Conservation (phyloP, 92 coral and sea anemone genomes). For the Epizoanthus ramosus region DNA sequence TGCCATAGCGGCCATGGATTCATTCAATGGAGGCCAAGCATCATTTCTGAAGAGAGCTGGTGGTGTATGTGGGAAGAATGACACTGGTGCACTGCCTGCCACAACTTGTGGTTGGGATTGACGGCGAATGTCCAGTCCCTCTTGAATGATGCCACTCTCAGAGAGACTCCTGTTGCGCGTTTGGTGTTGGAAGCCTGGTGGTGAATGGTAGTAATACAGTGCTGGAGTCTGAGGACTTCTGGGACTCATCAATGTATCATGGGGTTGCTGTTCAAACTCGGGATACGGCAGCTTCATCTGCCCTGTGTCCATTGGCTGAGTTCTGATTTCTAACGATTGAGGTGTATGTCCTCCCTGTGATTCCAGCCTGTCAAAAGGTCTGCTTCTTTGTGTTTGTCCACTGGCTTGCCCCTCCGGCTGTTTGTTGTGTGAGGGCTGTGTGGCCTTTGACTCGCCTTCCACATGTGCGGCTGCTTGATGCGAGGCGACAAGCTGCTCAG, state of each 20-base stretch:
- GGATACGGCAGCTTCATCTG: conserved; percentile 26
- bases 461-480: neutral
- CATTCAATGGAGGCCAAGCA: conserved; percentile 18
- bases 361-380: neutral
- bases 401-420: neutral
- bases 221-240: conserved; percentile 37
- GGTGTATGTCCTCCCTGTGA: conserved; percentile 16
- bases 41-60: conserved; percentile 17
- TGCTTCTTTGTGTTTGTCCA: neutral
- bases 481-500: conserved; percentile 18
- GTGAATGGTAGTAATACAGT: conserved; percentile 23
- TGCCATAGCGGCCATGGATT: neutral
- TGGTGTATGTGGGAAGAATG: conserved; percentile 31
- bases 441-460: neutral
- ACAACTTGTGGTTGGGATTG: conserved; percentile 14
- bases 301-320: neutral
- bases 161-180: conserved; percentile 26
- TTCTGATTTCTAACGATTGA: conserved; percentile 8
- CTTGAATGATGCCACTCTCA: conserved; percentile 3
- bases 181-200: conserved; percentile 4
- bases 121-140: neutral
- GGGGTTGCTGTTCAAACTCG: conserved; percentile 20
- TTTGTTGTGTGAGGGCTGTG: neutral
- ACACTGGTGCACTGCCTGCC: conserved; percentile 31
- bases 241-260: conserved; percentile 21